phyloP scores from a whole-genome alignment of 53 echinoderm and acorn worm genomes.

The Paelopatides confundens region DNA sequence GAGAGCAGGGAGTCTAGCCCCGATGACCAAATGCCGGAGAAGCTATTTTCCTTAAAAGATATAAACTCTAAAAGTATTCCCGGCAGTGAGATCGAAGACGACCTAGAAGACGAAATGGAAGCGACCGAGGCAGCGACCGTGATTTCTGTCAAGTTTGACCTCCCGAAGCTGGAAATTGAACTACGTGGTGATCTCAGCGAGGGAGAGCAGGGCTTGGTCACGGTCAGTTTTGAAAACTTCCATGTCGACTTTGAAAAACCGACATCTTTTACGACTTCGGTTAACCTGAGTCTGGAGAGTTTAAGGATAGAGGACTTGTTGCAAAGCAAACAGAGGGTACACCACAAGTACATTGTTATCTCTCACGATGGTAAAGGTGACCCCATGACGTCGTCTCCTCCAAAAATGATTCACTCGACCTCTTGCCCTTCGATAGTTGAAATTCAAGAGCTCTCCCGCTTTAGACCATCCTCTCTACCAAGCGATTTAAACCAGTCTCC shows the following conservation, averaged over 20 bases:
- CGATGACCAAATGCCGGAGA: background rate
- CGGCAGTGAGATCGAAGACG: background rate
- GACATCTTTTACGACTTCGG: constrained; percentile 66
- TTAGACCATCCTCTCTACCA: constrained; percentile 84
- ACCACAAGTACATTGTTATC: constrained; percentile 87
- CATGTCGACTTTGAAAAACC: constrained; percentile 90
- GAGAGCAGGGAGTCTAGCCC: constrained; percentile 38
- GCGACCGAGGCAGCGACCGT: background rate
- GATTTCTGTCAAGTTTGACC: constrained; percentile 88
- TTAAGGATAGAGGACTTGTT: constrained; percentile 92
- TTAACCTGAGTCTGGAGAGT: constrained; percentile 82
- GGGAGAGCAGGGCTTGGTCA: constrained; percentile 92
- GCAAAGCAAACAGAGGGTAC: constrained; percentile 49
- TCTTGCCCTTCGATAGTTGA: constrained; percentile 92
- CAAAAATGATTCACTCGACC: constrained; percentile 88
- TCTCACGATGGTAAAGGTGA: constrained; percentile 70
- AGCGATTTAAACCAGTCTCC: constrained; percentile 68
- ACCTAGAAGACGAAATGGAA: background rate
- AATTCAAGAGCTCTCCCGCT: constrained; percentile 65
- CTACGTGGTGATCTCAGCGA: constrained; percentile 90
- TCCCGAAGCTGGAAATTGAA: constrained; percentile 84
- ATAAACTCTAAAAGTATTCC: background rate
- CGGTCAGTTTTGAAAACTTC: constrained; percentile 85
- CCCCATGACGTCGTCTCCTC: background rate
- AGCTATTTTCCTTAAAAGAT: background rate